A percentile compares a stretch with the other conserved stretches of the same genome.
Evolutionary conservation across 2,113 vertebrate genomes (phyloP).

Genomic region (Cololabis saira): DNA sequence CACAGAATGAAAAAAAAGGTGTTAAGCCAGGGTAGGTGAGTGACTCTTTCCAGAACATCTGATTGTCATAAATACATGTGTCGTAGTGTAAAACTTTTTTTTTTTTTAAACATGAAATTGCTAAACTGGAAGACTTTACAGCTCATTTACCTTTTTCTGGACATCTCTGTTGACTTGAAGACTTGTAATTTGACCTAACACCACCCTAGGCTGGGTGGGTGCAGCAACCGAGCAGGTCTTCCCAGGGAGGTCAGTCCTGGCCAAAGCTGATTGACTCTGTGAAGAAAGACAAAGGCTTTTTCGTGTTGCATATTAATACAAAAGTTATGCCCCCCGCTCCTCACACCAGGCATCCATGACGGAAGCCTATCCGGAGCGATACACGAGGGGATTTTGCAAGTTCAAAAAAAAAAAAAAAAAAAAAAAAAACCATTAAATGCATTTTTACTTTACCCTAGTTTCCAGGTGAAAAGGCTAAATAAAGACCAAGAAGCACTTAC

Average conservation of each 20-base stretch:
- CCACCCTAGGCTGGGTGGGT: conserved; percentile 65
- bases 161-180: conserved; percentile 28
- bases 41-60: too few relatives aligned
- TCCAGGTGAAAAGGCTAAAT: too few relatives aligned
- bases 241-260: conserved; percentile 57
- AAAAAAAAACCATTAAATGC: too few relatives aligned
- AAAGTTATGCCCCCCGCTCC: too few relatives aligned
- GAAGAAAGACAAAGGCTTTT: neutral
- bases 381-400: conserved; percentile 9
- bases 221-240: conserved; percentile 63
- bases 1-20: too few relatives aligned
- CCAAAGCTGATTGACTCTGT: conserved; percentile 80
- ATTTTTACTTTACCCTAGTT: too few relatives aligned
- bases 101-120: neutral
- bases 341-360: too few relatives aligned
- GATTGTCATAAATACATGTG: too few relatives aligned
- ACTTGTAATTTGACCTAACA: conserved; percentile 84
- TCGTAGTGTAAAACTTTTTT: neutral
- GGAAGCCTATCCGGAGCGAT: neutral
- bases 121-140: neutral
- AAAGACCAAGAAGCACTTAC: conserved; percentile 43
- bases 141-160: conserved; percentile 72
- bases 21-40: too few relatives aligned
- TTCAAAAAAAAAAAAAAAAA: neutral
- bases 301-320: neutral